Conservation (phyloP, 2,113 vertebrate genomes). For the Cryptotis parvus region DNA sequence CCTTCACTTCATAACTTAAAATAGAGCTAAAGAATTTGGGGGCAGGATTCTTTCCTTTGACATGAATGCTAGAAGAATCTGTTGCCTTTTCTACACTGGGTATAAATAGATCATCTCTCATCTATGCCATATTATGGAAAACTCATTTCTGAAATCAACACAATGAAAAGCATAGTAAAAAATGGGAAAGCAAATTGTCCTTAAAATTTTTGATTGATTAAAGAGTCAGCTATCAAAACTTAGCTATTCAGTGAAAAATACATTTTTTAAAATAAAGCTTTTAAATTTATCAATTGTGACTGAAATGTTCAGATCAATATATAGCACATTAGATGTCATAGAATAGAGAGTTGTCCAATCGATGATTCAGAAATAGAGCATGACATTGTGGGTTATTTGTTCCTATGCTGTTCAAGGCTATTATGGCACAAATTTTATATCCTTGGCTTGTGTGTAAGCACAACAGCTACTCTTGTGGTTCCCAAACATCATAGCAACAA, state of each 20-base stretch:
- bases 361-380: too few relatives aligned
- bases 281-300: neutral
- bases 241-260: neutral
- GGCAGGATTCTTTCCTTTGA: too few relatives aligned
- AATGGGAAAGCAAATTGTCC: neutral
- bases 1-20: constrained; percentile 71
- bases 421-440: too few relatives aligned
- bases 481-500: too few relatives aligned
- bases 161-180: neutral
- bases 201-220: neutral
- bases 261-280: constrained; percentile 1
- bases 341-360: too few relatives aligned
- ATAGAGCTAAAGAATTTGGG: constrained; percentile 57
- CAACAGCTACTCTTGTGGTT: too few relatives aligned
- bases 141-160: neutral
- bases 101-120: constrained; percentile 12
- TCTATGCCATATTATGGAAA: neutral
- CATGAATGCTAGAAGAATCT: too few relatives aligned
- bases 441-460: too few relatives aligned
- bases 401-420: too few relatives aligned
- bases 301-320: neutral
- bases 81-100: too few relatives aligned
- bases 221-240: neutral
- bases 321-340: too few relatives aligned
- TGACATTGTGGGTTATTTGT: too few relatives aligned